These are phyloP conservation scores for Eupithecia tripunctaria DNA, from an alignment of 2,888 invertebrate species.

Conservation along the genomic window DNA sequence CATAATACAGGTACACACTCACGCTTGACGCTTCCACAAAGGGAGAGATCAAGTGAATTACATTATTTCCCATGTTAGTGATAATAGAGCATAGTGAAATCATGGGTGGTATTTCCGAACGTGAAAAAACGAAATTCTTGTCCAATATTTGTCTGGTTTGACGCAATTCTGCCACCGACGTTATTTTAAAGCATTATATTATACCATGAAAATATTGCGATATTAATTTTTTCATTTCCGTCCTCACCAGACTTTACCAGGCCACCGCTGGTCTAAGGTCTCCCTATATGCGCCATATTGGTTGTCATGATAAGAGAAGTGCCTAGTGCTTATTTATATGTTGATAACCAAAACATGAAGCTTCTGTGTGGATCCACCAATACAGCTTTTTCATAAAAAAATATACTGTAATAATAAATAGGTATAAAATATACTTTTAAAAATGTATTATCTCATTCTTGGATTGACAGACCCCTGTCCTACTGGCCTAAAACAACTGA, in stretches of 20 bases:
- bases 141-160: too few species aligned
- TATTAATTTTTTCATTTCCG: not conserved
- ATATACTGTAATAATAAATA: too few species aligned
- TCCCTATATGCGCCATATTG: not conserved
- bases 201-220: not conserved
- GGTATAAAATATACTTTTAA: too few species aligned
- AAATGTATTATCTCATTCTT: not conserved
- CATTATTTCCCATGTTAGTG: conserved; percentile 22
- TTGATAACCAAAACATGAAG: not conserved
- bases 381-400: not conserved
- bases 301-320: not conserved
- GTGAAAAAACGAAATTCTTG: too few species aligned
- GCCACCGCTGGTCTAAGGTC: not conserved
- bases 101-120: too few species aligned
- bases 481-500: not conserved
- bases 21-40: conserved; percentile 51
- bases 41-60: conserved; percentile 64
- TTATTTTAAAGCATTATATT: not conserved
- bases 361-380: not conserved
- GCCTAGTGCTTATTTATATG: not conserved
- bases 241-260: not conserved
- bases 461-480: not conserved
- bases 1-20: conserved; percentile 61
- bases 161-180: not conserved
- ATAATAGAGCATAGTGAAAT: not conserved